A percentile compares a stretch with the other conserved stretches of the same genome.
These are phyloP conservation scores for Alligator mississippiensis DNA, from an alignment of 2,113 vertebrate species.

Conservation along the genomic window DNA sequence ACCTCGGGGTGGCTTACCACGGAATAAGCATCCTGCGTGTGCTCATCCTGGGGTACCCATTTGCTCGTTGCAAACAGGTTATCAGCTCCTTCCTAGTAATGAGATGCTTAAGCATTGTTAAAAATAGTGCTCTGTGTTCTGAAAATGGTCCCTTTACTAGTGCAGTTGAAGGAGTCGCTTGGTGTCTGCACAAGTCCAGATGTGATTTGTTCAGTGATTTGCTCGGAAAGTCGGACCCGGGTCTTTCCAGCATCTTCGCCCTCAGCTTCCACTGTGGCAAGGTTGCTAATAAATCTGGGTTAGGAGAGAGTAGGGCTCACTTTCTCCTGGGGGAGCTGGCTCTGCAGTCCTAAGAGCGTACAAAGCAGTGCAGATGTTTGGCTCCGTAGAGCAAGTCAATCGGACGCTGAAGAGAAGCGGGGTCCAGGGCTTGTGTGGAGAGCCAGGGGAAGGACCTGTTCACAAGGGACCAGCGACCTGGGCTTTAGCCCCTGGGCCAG, in stretches of 20 bases:
- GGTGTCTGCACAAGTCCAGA: neutral
- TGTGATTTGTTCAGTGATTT: neutral
- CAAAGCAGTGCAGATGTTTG: no score
- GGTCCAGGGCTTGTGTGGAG: neutral
- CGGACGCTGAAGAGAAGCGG: neutral
- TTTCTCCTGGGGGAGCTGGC: fast-evolving
- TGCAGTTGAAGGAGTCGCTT: neutral
- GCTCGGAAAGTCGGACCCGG: no score
- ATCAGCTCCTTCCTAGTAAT: no score
- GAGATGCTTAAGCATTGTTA: neutral
- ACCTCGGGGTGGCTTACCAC: no score
- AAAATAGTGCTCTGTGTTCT: neutral
- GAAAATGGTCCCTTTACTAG: neutral
- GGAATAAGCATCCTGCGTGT: no score
- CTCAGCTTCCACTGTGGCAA: no score
- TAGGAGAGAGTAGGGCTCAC: fast-evolving
- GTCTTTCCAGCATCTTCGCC: no score
- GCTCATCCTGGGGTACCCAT: no score
- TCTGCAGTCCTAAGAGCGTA: fast-evolving
- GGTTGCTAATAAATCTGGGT: no score
- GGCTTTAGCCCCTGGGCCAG: no score
- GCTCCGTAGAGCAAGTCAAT: neutral
- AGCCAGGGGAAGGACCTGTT: neutral
- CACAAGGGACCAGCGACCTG: neutral
- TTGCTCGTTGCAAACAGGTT: no score